phyloP scores from a whole-genome alignment of 2,113 vertebrate species.

The Taxidea taxus region DNA sequence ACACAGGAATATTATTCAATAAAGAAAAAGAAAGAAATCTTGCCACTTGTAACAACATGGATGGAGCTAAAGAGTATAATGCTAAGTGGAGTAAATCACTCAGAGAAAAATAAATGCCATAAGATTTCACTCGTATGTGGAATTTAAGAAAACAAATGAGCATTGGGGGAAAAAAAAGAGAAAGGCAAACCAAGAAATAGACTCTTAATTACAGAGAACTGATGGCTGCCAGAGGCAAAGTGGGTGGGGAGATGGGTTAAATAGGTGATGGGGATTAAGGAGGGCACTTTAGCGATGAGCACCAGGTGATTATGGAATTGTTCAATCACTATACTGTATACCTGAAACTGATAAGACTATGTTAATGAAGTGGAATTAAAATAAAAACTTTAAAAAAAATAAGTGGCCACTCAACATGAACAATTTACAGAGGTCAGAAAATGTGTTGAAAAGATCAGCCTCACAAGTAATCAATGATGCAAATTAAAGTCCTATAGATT shows the following conservation, averaged over 20 bases:
- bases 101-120: neutral
- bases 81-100: neutral
- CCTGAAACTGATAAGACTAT: neutral
- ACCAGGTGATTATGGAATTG: neutral
- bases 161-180: neutral
- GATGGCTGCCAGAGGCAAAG: neutral
- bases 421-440: neutral
- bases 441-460: neutral
- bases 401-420: neutral
- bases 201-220: neutral
- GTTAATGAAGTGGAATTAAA: neutral
- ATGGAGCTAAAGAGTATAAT: neutral
- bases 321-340: neutral
- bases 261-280: neutral
- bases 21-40: neutral
- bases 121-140: neutral
- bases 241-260: neutral
- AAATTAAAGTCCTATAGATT: conserved; percentile 29
- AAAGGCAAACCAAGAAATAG: neutral
- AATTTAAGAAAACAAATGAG: neutral
- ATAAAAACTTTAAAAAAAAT: neutral
- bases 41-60: neutral
- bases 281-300: neutral
- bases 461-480: neutral
- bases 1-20: neutral